These are phyloP conservation scores for Ploceus nigricollis DNA, from an alignment of 2,113 vertebrate genomes.

Conservation along the genomic window DNA sequence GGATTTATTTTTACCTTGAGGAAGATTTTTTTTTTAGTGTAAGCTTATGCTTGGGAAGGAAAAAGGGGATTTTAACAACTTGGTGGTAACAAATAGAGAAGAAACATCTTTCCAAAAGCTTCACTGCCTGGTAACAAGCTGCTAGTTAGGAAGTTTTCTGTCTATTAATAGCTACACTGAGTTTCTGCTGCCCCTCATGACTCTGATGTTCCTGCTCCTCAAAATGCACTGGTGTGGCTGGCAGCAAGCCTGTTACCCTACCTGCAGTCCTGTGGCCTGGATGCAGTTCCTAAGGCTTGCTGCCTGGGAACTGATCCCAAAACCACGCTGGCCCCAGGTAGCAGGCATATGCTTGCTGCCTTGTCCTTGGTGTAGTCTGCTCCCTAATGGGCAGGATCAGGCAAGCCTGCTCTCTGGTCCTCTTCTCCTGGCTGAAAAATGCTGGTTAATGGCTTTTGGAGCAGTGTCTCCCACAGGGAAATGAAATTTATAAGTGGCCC, in stretches of 20 bases:
- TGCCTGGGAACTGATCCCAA: neutral
- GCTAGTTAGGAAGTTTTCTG: neutral
- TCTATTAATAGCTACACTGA: neutral
- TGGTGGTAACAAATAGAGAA: neutral
- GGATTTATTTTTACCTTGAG: conserved; percentile 19
- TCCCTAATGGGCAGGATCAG: neutral
- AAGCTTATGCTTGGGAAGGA: neutral
- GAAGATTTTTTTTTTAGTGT: neutral
- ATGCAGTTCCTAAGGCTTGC: neutral
- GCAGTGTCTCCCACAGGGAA: neutral
- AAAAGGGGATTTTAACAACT: neutral
- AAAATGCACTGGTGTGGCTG: neutral
- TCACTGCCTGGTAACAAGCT: neutral
- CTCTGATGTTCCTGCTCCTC: neutral
- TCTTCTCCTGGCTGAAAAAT: neutral
- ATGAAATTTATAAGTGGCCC: neutral
- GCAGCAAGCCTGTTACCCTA: neutral
- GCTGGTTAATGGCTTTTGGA: conserved; percentile 1
- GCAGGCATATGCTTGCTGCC: neutral
- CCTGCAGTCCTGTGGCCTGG: neutral
- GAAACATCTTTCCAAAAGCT: neutral
- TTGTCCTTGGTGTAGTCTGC: neutral
- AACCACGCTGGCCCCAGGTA: neutral
- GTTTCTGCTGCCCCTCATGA: neutral
- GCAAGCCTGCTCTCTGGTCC: neutral